Evolutionary conservation across 1,140 invertebrate genomes (phyloP).

Genomic region (Brachionus rubens): DNA sequence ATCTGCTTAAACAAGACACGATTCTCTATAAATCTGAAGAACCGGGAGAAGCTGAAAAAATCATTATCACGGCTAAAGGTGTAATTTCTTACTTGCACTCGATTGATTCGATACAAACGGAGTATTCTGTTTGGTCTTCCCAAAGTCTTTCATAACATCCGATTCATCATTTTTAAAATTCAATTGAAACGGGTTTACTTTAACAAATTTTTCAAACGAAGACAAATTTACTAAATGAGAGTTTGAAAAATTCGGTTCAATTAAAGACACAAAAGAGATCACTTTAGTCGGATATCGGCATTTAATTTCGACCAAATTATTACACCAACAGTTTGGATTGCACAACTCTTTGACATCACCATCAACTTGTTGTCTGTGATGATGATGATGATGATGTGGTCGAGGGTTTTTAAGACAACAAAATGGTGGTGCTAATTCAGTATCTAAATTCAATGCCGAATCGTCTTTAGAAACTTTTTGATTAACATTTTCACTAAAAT

Average conservation of each 20-base stretch:
- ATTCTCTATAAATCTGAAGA: no score
- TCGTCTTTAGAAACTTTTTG: slow-evolving; percentile 25
- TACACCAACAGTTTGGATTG: slow-evolving; percentile 37
- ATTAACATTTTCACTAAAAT: neutral
- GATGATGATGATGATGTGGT: slow-evolving; percentile 33
- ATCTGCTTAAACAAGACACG: no score
- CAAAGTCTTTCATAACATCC: no score
- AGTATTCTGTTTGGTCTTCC: no score
- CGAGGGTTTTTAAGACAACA: slow-evolving; percentile 21
- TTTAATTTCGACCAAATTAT: slow-evolving; percentile 33
- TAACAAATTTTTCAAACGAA: slow-evolving; percentile 4
- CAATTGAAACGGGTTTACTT: neutral
- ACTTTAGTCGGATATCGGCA: slow-evolving; percentile 44
- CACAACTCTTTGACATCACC: neutral
- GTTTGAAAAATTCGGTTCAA: slow-evolving; percentile 30
- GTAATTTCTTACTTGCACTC: no score
- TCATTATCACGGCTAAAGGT: no score
- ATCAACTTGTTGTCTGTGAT: neutral
- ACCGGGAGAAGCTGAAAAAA: no score
- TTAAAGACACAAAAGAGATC: neutral
- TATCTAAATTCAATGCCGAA: neutral
- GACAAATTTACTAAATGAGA: neutral
- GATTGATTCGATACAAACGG: neutral
- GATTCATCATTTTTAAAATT: neutral
- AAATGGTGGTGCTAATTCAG: neutral